Conservation (phyloP, 2,113 vertebrate species). For the Romanogobio albipinnatus region DNA sequence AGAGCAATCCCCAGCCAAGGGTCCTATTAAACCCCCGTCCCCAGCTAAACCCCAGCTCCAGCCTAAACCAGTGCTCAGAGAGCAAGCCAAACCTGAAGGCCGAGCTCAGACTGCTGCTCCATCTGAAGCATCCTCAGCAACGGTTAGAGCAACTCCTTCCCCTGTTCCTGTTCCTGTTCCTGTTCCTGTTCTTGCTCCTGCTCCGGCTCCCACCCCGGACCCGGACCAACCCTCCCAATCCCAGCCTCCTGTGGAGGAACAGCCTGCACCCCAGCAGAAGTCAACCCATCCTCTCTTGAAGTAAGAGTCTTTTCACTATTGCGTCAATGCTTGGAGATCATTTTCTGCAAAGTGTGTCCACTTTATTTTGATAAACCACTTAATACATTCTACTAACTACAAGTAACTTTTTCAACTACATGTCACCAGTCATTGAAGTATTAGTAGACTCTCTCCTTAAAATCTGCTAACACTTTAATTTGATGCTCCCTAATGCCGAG, state of each 20-base stretch:
- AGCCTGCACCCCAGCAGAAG: conserved; percentile 72
- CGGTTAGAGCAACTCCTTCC: conserved; percentile 37
- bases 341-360: conserved; percentile 2
- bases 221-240: not conserved
- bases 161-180: conserved; percentile 57
- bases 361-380: too few relatives aligned
- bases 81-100: conserved; percentile 61
- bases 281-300: conserved; percentile 89
- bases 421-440: too few relatives aligned
- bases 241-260: conserved; percentile 69
- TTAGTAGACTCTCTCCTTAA: too few relatives aligned
- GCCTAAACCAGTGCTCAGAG: conserved; percentile 52
- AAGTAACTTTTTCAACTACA: too few relatives aligned
- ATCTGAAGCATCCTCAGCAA: conserved; percentile 33
- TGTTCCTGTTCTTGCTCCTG: conserved; percentile 25
- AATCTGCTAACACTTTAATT: too few relatives aligned
- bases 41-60: conserved; percentile 61
- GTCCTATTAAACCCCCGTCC: conserved; percentile 60
- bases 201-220: conserved; percentile 37
- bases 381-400: too few relatives aligned
- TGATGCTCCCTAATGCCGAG: too few relatives aligned
- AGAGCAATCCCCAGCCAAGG: conserved; percentile 63
- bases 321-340: not conserved
- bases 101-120: conserved; percentile 53
- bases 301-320: conserved; percentile 79